Evolutionary conservation across 2,113 vertebrate genomes (phyloP), one percentile per base, ranked within the genome.

Genomic region (Phasianus colchicus): DNA sequence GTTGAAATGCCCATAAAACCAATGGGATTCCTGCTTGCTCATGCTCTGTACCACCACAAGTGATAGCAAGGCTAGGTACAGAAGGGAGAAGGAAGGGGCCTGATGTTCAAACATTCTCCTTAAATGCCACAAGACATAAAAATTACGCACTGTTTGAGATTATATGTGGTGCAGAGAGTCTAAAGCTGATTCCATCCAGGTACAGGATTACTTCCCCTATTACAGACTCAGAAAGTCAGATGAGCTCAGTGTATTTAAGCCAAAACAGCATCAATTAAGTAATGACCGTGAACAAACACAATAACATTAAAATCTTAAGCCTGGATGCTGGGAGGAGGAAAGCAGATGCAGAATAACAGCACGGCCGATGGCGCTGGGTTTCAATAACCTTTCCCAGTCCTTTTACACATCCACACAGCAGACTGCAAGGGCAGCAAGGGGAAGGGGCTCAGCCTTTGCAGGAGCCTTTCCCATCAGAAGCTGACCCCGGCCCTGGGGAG

Each of bases 361-460:
- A 21, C 0, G 0, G 18, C 54, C 19, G 0, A 24, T 36, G 74
- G 38, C 63, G 63, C 42, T 73, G 1, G 2, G 3, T 73, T 91
- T 87, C 75, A 54, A 73, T 6, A 45, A 22, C 24, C 43, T 48
- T 61, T 58, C n/a, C 54, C 40, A 54, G 57, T 2, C 20, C 61
- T 78, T 66, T 55, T 48, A 48, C 21, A 13, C 45, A 27, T 20
- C 84, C 55, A 29, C 40, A 15, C 4, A 16, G 22, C 47, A n/a
- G 63, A 30, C 15, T 4, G 8, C 55, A n/a, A 15, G 21, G 43
- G 25, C 47, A 48, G 30, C 24, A 45, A 70, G 3, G 17, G 67
- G n/a, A 64, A 80, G 27, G 25, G 12, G 50, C 55, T 58, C 55
- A 58, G 18, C 32, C 55, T 20, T 57, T n/a, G 30, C 55, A 57